A percentile compares a stretch with the other conserved stretches of the same genome.
These are phyloP conservation scores for Bombyx mandarina DNA, from an alignment of 1,140 invertebrate genomes.

Conservation along the genomic window DNA sequence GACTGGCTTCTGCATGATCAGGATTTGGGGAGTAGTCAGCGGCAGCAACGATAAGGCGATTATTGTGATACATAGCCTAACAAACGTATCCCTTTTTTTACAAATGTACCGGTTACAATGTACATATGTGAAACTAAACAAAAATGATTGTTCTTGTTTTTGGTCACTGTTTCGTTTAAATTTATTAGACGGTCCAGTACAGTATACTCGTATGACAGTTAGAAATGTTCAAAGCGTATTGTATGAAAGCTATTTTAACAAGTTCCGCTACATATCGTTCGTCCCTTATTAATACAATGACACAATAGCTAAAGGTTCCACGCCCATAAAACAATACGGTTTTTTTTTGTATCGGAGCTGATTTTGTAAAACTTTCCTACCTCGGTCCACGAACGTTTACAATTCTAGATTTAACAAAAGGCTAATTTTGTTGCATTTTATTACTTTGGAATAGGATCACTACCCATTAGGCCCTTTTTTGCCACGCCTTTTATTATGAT, in stretches of 20 bases:
- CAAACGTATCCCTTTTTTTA: no score
- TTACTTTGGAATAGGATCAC: constrained; percentile 66
- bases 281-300: constrained; percentile 24
- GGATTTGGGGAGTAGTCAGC: no score
- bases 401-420: constrained; percentile 60
- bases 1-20: no score
- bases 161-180: no score
- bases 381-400: constrained; percentile 37
- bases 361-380: constrained; percentile 20
- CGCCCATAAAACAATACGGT: constrained; percentile 49
- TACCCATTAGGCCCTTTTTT: constrained; percentile 63
- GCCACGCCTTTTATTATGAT: constrained; percentile 68
- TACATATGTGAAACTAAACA: no score
- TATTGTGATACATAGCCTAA: no score
- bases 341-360: constrained; percentile 2
- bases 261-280: constrained; percentile 13
- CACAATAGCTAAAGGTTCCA: constrained; percentile 38
- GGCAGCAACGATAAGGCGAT: no score
- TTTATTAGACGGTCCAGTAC: no score
- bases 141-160: no score
- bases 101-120: no score
- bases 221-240: no score
- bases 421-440: constrained; percentile 71
- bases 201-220: no score
- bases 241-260: constrained; percentile 5